Evolutionary conservation across 37 sponge, comb jelly and placozoan genomes (phyloP), one percentile per base, ranked within the genome.

Genomic region (Crambe crambe): DNA sequence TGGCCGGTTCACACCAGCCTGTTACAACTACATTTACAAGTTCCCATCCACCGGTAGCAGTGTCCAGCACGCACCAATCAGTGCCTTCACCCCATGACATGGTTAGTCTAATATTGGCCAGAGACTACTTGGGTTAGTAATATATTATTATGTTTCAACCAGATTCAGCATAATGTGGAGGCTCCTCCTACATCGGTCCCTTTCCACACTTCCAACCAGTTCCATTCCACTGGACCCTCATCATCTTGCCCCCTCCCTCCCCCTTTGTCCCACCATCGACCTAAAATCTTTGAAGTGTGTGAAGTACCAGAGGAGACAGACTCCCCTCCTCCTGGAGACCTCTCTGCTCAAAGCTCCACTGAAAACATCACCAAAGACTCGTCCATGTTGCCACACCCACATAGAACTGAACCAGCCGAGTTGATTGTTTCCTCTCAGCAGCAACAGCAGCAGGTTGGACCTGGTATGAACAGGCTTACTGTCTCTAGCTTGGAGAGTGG

Each of bases 341-440:
- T 71, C 17, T 81, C 82, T 32, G 62, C 73, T 58, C 72, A 71
- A 27, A 72, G 73, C 73, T 81, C 82, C 21, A 81, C 32, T 5
- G 82, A 72, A 8, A 72, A 51, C 43, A 20, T 79, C 0, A 54
- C 9, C 0, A 67, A n/a, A 35, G 63, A 70, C 4, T 2, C 38
- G 27, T 26, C n/a, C 5, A 30, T 31, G 17, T 32, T 5, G 15
- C 61, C 61, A 26, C 66, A 2, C 17, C 66, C 66, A 9, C 61
- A 60, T 5, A 60, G 5, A 60, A 9, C 27, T 20, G 61, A 60
- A 22, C 61, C 5, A 3, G 4, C 6, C 5, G 26, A 25, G 4
- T 60, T 60, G 54, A 51, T 9, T 18, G 54, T 18, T 18, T 15
- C 15, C 9, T 15, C 9, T 18, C 54, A 51, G 21, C 6, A 26